A percentile compares a stretch with the other conserved stretches of the same genome.
Evolutionary conservation across 2,888 invertebrate species (phyloP).

Genomic region (Apantesis nais): DNA sequence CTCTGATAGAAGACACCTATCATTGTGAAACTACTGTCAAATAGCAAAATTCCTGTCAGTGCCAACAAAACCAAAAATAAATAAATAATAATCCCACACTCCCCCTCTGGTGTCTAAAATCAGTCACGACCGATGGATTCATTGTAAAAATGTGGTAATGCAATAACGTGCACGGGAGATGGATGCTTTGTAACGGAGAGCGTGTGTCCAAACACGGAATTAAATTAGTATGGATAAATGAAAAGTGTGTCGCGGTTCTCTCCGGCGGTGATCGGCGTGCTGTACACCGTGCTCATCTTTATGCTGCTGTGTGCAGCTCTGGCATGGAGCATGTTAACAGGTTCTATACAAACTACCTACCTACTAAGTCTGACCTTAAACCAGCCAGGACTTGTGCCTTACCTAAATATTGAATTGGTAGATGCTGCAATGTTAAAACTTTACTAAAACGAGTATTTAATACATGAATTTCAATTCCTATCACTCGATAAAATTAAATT

Average conservation of each 20-base stretch:
- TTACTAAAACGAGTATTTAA: no score
- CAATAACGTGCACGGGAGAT: not conserved
- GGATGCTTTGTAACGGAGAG: not conserved
- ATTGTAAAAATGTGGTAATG: not conserved
- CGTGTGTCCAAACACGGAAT: not conserved
- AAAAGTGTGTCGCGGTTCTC: slow-evolving; percentile 14
- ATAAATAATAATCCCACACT: not conserved
- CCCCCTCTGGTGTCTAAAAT: not conserved
- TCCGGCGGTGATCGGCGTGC: slow-evolving; percentile 25
- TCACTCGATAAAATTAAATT: no score
- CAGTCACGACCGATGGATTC: not conserved
- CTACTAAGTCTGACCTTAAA: not conserved
- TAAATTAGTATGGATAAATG: slow-evolving; percentile 31
- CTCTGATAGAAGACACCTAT: not conserved
- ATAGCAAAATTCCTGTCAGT: slow-evolving; percentile 2
- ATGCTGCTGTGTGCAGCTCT: slow-evolving; percentile 37
- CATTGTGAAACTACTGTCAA: slow-evolving; percentile 5
- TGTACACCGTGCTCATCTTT: slow-evolving; percentile 34
- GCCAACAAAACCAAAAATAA: not conserved
- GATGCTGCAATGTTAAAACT: not conserved
- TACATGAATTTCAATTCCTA: no score
- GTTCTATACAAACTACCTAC: not conserved
- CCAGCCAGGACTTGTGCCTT: not conserved
- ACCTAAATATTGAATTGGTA: not conserved
- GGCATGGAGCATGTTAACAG: slow-evolving; percentile 19